These are phyloP conservation scores for Graptemys geographica DNA, from an alignment of 2,797 vertebrate species.

Conservation along the genomic window DNA sequence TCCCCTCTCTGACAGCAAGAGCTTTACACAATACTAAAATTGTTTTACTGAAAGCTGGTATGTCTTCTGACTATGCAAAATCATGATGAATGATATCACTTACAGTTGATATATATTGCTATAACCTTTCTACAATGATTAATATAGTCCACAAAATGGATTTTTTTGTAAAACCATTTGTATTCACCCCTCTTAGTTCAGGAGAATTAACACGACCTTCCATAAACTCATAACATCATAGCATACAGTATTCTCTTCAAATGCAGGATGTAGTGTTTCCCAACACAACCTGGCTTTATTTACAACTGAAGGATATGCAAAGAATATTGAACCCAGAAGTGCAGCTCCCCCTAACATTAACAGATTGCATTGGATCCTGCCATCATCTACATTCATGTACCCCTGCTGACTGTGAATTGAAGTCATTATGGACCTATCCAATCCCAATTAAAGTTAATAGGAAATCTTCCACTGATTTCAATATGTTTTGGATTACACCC, in stretches of 20 bases:
- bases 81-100: neutral
- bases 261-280: neutral
- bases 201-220: neutral
- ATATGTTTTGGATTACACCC: neutral
- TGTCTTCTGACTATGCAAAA: neutral
- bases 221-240: neutral
- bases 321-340: conserved; percentile 52
- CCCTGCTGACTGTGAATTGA: neutral
- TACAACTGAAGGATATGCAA: conserved; percentile 67
- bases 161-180: neutral
- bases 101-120: neutral
- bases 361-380: neutral
- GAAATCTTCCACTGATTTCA: neutral
- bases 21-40: neutral
- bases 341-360: neutral
- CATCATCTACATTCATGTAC: neutral
- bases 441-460: neutral
- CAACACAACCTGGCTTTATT: conserved; percentile 15
- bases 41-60: neutral
- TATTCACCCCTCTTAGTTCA: neutral
- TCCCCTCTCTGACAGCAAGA: neutral
- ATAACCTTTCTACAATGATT: neutral
- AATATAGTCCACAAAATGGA: neutral
- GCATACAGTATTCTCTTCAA: neutral
- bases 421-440: neutral